Percentiles rank a stretch among this genome's conserved stretches.
Conservation (phyloP, 35 echinoderm and acorn worm genomes). For the Stichopus chloronotus region DNA sequence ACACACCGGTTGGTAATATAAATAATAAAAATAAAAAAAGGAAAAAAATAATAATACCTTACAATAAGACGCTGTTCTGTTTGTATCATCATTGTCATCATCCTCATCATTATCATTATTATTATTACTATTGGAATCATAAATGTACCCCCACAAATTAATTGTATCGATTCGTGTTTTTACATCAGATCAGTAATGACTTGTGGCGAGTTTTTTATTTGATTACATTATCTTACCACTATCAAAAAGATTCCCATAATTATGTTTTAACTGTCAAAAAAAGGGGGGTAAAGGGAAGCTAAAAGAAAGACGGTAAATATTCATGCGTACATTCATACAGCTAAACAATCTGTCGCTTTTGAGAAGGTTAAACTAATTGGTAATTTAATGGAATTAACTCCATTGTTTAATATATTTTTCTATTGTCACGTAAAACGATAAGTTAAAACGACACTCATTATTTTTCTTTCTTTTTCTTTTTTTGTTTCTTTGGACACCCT, state of each 20-base stretch:
- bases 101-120: too few relatives aligned
- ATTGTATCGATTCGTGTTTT: too few relatives aligned
- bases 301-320: neutral
- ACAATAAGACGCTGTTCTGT: too few relatives aligned
- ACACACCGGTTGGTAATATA: too few relatives aligned
- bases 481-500: neutral
- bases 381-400: slow-evolving; percentile 13
- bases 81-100: too few relatives aligned
- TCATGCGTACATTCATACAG: neutral
- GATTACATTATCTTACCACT: too few relatives aligned
- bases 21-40: too few relatives aligned
- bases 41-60: too few relatives aligned
- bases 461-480: neutral
- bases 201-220: neutral
- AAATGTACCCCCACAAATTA: too few relatives aligned
- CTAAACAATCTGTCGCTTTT: neutral
- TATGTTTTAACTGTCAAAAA: neutral
- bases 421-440: neutral
- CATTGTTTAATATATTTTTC: neutral
- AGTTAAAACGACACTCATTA: neutral
- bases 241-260: too few relatives aligned
- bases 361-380: slow-evolving; percentile 1
- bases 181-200: neutral
- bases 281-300: neutral
- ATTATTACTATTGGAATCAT: too few relatives aligned